Evolutionary conservation across 2,113 vertebrate genomes (phyloP), one percentile per base, ranked within the genome.

Genomic region (Semicossyphus pulcher): DNA sequence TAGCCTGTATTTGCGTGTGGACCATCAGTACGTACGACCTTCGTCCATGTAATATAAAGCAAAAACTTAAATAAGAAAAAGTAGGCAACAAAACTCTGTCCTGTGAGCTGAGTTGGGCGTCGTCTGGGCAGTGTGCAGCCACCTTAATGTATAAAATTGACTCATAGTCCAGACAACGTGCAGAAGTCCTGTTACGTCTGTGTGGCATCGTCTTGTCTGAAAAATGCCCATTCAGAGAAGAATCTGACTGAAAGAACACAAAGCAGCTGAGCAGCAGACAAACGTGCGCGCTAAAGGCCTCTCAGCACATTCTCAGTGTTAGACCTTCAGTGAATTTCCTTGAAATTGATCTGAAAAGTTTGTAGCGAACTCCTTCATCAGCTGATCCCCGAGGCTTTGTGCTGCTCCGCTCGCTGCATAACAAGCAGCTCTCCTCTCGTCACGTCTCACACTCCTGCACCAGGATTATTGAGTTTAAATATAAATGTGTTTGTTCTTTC

Each of bases 291-390:
- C n/a, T 44, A 20, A 3, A 44, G 41, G 16, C 10, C 49, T 36
- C 37, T 21, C 28, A 63, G 49, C 7, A 31, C 10, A 28, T 44
- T 45, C 41, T 74, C 32, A 49, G 0, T 42, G 7, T 1, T 32
- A 56, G 59, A 64, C 60, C 23, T 63, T 69, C 53, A 58, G 8
- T 47, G 18, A 31, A 54, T 57, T 64, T 58, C 32, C 34, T 49
- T 41, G 25, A 15, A 49, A 34, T 49, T 74, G 61, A 66, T 75
- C 34, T 75, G 44, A 65, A 66, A 66, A 32, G 44, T 59, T 66
- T 59, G 4, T 4, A 21, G 42, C 20, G 0, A 64, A 44, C 51
- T 57, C 57, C 26, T 71, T 34, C 7, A 63, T 57, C 51, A 34
- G 34, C 12, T 34, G 42, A 64, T 58, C 58, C 66, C 42, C 0